Percentiles rank a stretch among this genome's conserved stretches.
phyloP scores from a whole-genome alignment of 2,113 vertebrate genomes.

The Coracopsis vasa region DNA sequence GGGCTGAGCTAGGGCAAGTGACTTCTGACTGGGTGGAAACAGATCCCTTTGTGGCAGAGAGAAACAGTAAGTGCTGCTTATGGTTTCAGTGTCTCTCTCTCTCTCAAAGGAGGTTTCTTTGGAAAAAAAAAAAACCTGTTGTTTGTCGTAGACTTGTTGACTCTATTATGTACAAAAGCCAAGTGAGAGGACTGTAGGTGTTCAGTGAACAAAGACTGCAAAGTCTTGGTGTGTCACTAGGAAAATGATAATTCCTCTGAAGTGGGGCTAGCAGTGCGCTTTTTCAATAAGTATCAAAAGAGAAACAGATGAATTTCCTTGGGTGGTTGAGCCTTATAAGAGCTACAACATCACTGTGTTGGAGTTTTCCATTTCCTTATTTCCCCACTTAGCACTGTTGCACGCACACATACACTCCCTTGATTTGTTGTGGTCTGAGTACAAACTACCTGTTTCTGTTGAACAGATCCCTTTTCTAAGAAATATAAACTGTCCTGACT shows the following conservation, averaged over 20 bases:
- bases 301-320: neutral
- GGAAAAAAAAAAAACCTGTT: neutral
- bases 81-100: neutral
- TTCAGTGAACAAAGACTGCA: neutral
- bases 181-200: neutral
- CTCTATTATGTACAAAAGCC: neutral
- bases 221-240: neutral
- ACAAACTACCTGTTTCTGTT: neutral
- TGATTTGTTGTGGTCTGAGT: neutral
- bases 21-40: conserved; percentile 63
- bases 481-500: neutral
- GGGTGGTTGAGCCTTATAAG: neutral
- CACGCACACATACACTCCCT: rapidly evolving
- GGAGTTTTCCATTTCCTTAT: neutral
- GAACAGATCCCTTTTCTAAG: neutral
- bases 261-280: rapidly evolving
- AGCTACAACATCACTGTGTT: rapidly evolving
- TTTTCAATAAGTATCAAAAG: neutral
- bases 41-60: neutral
- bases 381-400: rapidly evolving
- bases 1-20: conserved; percentile 16
- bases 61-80: conserved; percentile 45
- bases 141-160: neutral
- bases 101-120: neutral
- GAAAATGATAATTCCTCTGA: neutral